Evolutionary conservation across 2,888 invertebrate genomes (phyloP), one percentile per base, ranked within the genome.

Genomic region (Catocala fraxini): DNA sequence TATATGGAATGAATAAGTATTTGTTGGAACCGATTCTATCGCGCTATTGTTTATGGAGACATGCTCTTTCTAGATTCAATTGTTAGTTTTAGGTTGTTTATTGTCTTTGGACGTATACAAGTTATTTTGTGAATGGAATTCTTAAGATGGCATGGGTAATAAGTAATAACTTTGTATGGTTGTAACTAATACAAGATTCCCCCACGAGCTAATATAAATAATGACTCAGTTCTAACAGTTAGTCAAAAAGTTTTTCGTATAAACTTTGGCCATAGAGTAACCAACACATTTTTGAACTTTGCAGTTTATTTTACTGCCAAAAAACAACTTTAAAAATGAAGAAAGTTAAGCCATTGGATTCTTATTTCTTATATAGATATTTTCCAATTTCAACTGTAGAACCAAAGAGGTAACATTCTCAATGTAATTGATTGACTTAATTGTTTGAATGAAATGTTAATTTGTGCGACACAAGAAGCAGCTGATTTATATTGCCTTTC

Each of bases 1-100:
- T 79, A 71, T 78, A 67, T 35, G 53, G 51, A 73, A 73, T 73
- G 70, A 71, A 71, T 74, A 74, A 63, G 60, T 70, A 74, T 72
- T 77, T 69, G 59, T 69, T 70, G 43, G 68, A 76, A 76, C 68
- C 59, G 75, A 76, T 76, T 65, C 52, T 63, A 71, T 73, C 62
- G 61, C 33, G 48, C 66, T 55, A 73, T 74, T 65, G 69, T 77
- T 66, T 67, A 60, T 64, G 66, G 49, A 45, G 63, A 35, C 59
- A 71, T 64, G 68, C 57, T 64, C 60, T 64, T 56, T 63, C 52
- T 62, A 55, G 46, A 65, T 70, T 73, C 65, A 58, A 71, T 73
- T 68, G 75, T 77, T 70, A 11, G 56, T 59, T 70, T 71, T 70
- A 61, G 64, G 39, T 72, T 63, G 46, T 72, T 77, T 67, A 77